Conservation (phyloP, 2,797 vertebrate species). For the Rhynchotus rufescens region DNA sequence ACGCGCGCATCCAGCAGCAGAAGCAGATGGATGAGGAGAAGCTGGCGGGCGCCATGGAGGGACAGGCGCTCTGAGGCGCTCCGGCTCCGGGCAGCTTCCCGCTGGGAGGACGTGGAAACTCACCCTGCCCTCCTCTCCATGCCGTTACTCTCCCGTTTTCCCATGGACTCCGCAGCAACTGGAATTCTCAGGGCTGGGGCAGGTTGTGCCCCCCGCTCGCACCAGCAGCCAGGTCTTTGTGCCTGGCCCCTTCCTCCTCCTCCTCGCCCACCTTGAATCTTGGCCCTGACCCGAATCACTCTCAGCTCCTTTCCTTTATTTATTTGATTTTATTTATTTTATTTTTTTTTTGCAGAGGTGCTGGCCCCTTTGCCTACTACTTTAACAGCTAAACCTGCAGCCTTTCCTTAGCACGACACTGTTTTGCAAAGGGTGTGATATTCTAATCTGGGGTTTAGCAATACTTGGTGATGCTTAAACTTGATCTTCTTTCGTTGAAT, state of each 20-base stretch:
- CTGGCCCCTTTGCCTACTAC: not conserved
- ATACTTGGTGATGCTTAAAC: not conserved
- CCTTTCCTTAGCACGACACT: not conserved
- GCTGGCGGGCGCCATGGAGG: conserved; percentile 78
- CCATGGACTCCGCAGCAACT: not conserved
- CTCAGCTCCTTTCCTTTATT: not conserved
- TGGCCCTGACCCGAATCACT: not conserved
- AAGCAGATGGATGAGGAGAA: conserved; percentile 91
- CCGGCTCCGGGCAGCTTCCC: fast-evolving
- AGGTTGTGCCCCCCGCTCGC: conserved; percentile 20
- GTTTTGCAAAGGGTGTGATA: not conserved
- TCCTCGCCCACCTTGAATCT: not conserved
- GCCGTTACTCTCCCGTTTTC: not conserved
- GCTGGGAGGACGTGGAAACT: not conserved
- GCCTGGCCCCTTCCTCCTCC: fast-evolving
- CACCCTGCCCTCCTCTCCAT: not conserved
- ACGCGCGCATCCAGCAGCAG: conserved; percentile 92
- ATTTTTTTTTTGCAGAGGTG: not conserved
- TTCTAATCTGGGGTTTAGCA: not conserved
- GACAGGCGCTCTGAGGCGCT: conserved; percentile 78
- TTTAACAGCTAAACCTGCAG: not conserved
- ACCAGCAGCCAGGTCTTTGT: conserved; percentile 42
- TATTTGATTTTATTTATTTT: not conserved
- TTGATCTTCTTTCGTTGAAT: not conserved
- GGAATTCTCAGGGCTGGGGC: conserved; percentile 46